phyloP scores from a whole-genome alignment of 2,113 vertebrate species.

The Pedetes capensis region DNA sequence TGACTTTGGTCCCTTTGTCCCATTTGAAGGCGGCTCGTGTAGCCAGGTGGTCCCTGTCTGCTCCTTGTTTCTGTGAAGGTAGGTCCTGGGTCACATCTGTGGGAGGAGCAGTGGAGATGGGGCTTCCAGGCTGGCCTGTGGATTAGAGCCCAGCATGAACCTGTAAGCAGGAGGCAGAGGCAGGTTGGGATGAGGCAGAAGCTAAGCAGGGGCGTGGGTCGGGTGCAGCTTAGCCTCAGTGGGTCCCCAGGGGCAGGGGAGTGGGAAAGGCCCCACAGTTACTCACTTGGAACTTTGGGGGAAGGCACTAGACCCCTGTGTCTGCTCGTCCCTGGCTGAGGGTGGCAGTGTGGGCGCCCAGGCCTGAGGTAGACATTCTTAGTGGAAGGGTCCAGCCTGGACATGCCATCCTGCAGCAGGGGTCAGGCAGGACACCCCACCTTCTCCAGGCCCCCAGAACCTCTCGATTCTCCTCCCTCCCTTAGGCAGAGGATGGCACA shows the following conservation, averaged over 20 bases:
- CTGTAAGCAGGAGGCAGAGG: neutral
- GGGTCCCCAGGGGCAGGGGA: fast-evolving
- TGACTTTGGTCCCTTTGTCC: neutral
- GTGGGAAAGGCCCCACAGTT: neutral
- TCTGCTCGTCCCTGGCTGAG: neutral
- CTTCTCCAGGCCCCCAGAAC: neutral
- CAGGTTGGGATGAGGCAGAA: neutral
- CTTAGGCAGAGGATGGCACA: neutral
- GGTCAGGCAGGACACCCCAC: neutral
- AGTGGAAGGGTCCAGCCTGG: fast-evolving
- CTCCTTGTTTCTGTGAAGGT: neutral
- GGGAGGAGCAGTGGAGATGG: neutral
- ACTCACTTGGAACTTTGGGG: neutral
- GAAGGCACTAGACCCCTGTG: neutral
- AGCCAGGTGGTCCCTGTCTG: no score
- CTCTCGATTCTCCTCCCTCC: neutral
- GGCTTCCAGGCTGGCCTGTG: no score
- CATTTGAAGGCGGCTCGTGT: neutral
- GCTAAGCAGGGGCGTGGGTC: neutral
- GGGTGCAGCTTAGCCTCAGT: neutral
- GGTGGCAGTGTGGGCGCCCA: no score
- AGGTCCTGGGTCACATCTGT: neutral
- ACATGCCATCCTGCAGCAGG: no score
- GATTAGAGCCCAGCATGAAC: no score
- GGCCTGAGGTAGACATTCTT: neutral